Percentiles rank a stretch among this genome's conserved stretches.
Evolutionary conservation across 2,113 vertebrate genomes (phyloP).

Genomic region (Phaetusa simplex): DNA sequence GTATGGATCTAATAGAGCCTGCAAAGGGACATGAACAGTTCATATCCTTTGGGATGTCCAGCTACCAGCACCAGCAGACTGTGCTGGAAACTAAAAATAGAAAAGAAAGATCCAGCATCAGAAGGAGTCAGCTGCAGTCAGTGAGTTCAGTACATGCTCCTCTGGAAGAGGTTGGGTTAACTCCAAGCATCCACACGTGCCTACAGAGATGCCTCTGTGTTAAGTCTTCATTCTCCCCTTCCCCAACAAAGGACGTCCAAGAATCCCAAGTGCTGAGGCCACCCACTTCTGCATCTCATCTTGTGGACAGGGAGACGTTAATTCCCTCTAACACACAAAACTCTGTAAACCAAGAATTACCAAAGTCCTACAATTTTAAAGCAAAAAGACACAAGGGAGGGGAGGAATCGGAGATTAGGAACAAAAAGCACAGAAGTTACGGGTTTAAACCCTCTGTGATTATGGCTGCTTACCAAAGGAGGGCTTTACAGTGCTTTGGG

Average conservation of each 20-base stretch:
- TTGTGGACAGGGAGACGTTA: neutral
- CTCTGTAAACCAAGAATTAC: neutral
- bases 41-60: neutral
- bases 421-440: neutral
- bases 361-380: neutral
- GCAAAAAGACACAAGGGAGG: neutral
- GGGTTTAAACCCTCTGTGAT: neutral
- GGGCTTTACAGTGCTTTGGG: neutral
- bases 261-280: fast-evolving
- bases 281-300: neutral
- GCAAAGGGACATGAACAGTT: neutral
- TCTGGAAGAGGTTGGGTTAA: neutral
- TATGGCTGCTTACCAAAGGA: neutral
- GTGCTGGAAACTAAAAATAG: neutral
- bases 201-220: neutral
- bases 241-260: neutral
- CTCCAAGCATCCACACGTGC: neutral
- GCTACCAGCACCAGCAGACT: neutral
- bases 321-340: neutral
- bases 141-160: neutral
- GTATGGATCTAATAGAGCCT: neutral
- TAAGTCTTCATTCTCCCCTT: fast-evolving
- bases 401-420: neutral
- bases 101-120: neutral
- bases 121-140: neutral